Evolutionary conservation across 2,888 invertebrate species (phyloP).

Genomic region (Pasiphila rectangulata): DNA sequence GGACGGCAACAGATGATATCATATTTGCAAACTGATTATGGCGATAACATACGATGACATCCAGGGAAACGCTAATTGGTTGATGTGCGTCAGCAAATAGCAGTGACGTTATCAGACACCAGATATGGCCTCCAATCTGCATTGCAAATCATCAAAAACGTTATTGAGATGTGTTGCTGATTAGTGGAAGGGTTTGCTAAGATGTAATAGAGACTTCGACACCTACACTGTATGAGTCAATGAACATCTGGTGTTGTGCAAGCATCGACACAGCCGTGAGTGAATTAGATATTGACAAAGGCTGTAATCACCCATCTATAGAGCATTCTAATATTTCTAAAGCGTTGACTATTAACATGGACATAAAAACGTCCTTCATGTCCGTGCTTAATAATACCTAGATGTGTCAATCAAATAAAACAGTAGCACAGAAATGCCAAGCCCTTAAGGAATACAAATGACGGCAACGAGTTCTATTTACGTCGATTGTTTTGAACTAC

Average conservation of each 20-base stretch:
- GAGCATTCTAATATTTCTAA: slow-evolving; percentile 4
- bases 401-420: slow-evolving; percentile 31
- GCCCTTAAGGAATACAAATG: slow-evolving; percentile 42
- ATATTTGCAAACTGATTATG: slow-evolving; percentile 34
- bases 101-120: slow-evolving; percentile 14
- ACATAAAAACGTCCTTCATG: slow-evolving; percentile 1
- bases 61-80: slow-evolving; percentile 18
- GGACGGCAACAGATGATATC: slow-evolving; percentile 32
- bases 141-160: slow-evolving; percentile 11
- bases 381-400: slow-evolving; percentile 15
- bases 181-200: slow-evolving; percentile 39
- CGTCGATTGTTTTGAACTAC: slow-evolving; percentile 46
- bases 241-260: slow-evolving; percentile 65
- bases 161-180: slow-evolving; percentile 19
- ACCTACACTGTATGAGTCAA: slow-evolving; percentile 64
- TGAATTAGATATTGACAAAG: slow-evolving; percentile 30
- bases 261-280: slow-evolving; percentile 35
- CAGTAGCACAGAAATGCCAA: slow-evolving; percentile 39
- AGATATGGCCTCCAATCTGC: slow-evolving; percentile 16
- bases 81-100: slow-evolving; percentile 9
- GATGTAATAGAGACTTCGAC: slow-evolving; percentile 44
- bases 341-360: slow-evolving; percentile 13
- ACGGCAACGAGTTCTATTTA: slow-evolving; percentile 38
- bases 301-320: slow-evolving; percentile 21
- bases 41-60: slow-evolving; percentile 25